Base-by-base conservation (phyloP, 2,888 invertebrate species). In the Girardia tigrina region DNA sequence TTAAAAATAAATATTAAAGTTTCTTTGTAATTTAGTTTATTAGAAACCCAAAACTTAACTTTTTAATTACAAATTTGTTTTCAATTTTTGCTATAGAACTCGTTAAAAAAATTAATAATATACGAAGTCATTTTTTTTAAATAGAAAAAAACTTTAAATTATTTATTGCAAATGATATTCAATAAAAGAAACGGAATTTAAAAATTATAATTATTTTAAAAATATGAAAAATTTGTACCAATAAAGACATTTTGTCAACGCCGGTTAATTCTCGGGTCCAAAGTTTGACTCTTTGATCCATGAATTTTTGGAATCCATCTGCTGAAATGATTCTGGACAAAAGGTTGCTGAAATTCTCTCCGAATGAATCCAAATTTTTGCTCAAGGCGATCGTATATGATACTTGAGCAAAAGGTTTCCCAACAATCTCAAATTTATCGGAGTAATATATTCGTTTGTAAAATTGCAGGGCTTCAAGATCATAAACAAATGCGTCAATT, bases 401-500 rank as follows among this genome's bases (percentile, higher is more conserved):
- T 6, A 77, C 72, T 28, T 77, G 71, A 1, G 70, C 77, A 36
- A 77, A 77, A 23, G 77, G 77, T 28, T 77, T 77, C 8, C 77
- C 77, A 70, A 77, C 77, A 20, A 77, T 28, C 69, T 77, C 76
- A n/a, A 77, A 42, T 20, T 77, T 73, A 28, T 77, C 69, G 26
- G n/a, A n/a, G 16, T 73, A 71, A 23, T 56, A 70, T 26, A 36
- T 28, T 28, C 42, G 26, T 69, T 75, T 72, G 27, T 71, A 70
- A 73, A 28, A 77, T n/a, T 77, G 72, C 56, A 77, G 23, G n/a
- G 74, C 27, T 28, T 77, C 77, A 28, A 72, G 29, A 28, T 77
- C 77, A 28, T 77, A 77, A 28, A 77, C 36, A 26, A 77, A 42
- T 12, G 76, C 77, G 27, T 77, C 77, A n/a, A 77, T 77, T 12